Evolutionary conservation across 2,797 vertebrate species (phyloP), one percentile per base, ranked within the genome.

Genomic region (Sandelia bainsii): DNA sequence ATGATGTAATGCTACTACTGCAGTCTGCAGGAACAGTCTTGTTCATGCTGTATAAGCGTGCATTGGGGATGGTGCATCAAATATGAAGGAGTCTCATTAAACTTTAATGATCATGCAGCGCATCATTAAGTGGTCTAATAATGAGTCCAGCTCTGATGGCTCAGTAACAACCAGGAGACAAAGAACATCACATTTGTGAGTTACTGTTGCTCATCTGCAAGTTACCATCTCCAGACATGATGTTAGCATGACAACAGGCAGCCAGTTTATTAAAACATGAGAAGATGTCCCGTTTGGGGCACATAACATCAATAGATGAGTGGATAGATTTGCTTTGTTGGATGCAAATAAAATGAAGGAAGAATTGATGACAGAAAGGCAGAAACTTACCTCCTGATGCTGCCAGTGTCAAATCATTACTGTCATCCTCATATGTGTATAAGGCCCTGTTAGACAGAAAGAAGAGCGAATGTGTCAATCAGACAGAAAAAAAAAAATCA

Each of bases 351-450:
- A n/a, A 16, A 7, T 8, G 1, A 20, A 4, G n/a, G 12, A 32
- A 19, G 16, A 29, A 8, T 9, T 22, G 22, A 39, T 1, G 40
- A n/a, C 3, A 45, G 12, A 22, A 58, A 27, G 40, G 0, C 2
- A 14, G 8, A 0, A 7, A 80, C 96, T 90, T 88, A 98, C 97
- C 97, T 95, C 98, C 98, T 2, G 97, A 96, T 0, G 96, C 92
- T 37, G 97, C 94, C 92, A 98, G 88, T 42, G 92, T 96, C 93
- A 99, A 90, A 87, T 97, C 95, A 79, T 99, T 95, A 2, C 93
- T 96, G 65, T 96, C 95, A 51, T 96, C 97, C 85, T 99, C 97
- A 0, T 99, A 99, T 0, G 96, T 96, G 92, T 98, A 99, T 88
- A 99, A 94, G 69, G 98, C 97, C 98, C 98, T 99, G 93, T 8